Base-by-base conservation (phyloP, 2,113 vertebrate species). In the Thermophis baileyi region DNA sequence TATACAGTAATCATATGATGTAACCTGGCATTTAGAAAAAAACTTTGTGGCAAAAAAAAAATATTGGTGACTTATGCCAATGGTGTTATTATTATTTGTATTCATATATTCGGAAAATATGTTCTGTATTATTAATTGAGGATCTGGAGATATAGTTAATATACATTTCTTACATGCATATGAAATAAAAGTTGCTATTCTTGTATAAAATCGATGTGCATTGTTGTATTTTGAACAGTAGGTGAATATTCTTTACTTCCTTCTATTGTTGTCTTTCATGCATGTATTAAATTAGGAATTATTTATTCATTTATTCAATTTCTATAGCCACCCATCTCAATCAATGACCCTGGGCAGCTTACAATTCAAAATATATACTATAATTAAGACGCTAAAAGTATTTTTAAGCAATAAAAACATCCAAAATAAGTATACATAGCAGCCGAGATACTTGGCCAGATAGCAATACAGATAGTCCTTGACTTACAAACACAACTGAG, bases 1-100 rank as follows among this genome's bases (percentile, higher is more conserved):
- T 87, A 87, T 93, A 96, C 91, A 94, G 24, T 57, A 92, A 95
- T 91, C 95, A 69, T 94, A 89, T 91, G 93, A 94, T 91, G 94
- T 94, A 46, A 96, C 88, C 60, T 95, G 60, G 89, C 1, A 1
- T 20, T 93, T 94, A 91, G 87, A 35, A 27, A 85, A 57, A 27
- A 88, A 93, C 89, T 22, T 50, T 94, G 44, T 74, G 94, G 18
- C 87, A 18, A 44, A 60, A 47, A 30, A 49, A 81, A 14, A 30
- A 35, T 69, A 74, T 35, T 74, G 6, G 18, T 40, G 18, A 44
- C 18, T 40, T 40, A 81, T 81, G 35, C 35, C 35, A 44, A 9
- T 81, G 35, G 35, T 81, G 14, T 74, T 74, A 40, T 81, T 81
- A 81, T 40, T 81, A 81, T 81, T 81, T 44, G 18, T 22, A 74